These are phyloP conservation scores for Endomychus coccineus DNA, from an alignment of 2,888 invertebrate species.

Conservation along the genomic window DNA sequence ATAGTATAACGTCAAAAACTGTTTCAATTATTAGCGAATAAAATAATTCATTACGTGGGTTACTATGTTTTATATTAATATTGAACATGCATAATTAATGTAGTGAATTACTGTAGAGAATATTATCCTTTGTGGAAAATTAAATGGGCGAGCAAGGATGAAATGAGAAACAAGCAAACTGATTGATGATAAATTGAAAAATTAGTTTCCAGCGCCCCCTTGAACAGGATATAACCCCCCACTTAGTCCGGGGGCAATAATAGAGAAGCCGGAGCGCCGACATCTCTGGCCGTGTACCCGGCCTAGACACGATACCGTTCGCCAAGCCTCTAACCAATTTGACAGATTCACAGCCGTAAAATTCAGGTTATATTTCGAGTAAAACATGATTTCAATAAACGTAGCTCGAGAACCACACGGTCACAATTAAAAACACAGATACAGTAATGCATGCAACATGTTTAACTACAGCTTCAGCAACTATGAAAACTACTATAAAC, in stretches of 20 bases:
- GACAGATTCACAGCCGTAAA: slow-evolving; percentile 10
- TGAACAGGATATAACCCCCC: slow-evolving; percentile 35
- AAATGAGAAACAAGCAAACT: too few species aligned
- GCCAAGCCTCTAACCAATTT: slow-evolving; percentile 6
- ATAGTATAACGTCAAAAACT: too few species aligned
- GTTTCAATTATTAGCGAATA: too few species aligned
- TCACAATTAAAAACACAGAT: background rate
- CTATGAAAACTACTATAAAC: slow-evolving; percentile 38
- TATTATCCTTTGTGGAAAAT: background rate
- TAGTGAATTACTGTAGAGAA: too few species aligned
- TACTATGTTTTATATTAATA: too few species aligned
- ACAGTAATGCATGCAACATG: slow-evolving; percentile 8
- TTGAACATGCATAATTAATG: too few species aligned
- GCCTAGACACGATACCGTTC: slow-evolving; percentile 6
- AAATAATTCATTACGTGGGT: too few species aligned
- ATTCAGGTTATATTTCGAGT: slow-evolving; percentile 13
- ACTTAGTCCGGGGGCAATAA: slow-evolving; percentile 38
- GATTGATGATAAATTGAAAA: too few species aligned
- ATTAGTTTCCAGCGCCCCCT: slow-evolving; percentile 9
- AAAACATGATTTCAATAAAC: too few species aligned
- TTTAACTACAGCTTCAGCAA: slow-evolving; percentile 16
- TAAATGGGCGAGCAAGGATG: slow-evolving; percentile 1
- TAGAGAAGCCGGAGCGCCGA: slow-evolving; percentile 23
- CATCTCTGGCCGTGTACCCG: slow-evolving; percentile 1
- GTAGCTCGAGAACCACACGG: background rate